Conservation (phyloP, 2,888 invertebrate species). For the Epistrophe eligans region DNA sequence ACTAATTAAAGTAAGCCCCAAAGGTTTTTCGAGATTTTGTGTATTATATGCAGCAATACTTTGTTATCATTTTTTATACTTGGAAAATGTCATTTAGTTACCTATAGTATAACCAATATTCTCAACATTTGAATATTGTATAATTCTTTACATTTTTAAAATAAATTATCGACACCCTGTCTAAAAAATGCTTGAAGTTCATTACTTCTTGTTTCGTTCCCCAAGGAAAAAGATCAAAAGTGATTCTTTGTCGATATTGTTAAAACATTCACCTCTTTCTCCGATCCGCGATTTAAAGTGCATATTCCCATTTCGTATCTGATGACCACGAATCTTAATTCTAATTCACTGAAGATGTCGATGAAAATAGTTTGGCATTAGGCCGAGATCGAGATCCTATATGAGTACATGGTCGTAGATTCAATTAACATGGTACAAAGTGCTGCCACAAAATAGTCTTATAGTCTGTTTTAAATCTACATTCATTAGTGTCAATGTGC, state of each 20-base stretch:
- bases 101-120: neutral
- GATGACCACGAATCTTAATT: slow-evolving; percentile 63
- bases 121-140: neutral
- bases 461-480: slow-evolving; percentile 8
- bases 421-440: neutral
- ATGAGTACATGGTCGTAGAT: neutral
- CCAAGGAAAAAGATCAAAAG: slow-evolving; percentile 32
- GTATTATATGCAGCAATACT: too few relatives aligned
- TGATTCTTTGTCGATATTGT: neutral
- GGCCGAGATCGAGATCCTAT: slow-evolving; percentile 53
- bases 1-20: too few relatives aligned
- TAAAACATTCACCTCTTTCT: neutral
- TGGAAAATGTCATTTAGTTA: too few relatives aligned
- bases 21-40: too few relatives aligned
- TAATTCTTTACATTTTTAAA: too few relatives aligned
- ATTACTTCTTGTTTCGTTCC: slow-evolving; percentile 16
- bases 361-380: slow-evolving; percentile 65
- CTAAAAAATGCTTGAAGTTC: slow-evolving; percentile 41
- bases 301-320: neutral
- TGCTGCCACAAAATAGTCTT: neutral
- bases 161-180: slow-evolving; percentile 42
- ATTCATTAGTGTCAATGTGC: slow-evolving; percentile 69
- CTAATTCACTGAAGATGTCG: slow-evolving; percentile 53
- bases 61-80: too few relatives aligned
- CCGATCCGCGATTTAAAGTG: neutral